These are phyloP conservation scores for Drosophila burlai DNA, from an alignment of 1,140 invertebrate species.

Conservation along the genomic window DNA sequence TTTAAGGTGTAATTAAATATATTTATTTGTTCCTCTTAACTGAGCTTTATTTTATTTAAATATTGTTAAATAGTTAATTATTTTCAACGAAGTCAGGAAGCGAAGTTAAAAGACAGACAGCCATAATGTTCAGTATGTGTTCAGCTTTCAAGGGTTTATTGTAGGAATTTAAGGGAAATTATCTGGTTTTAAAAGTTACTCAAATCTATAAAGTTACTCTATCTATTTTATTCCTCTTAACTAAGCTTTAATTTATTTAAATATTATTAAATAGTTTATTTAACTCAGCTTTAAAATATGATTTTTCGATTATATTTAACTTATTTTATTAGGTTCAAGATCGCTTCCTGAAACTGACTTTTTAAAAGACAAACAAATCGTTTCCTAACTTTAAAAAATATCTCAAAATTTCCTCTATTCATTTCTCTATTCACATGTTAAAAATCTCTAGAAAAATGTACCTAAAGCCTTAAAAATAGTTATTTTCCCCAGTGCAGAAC, in stretches of 20 bases:
- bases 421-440: too few relatives aligned
- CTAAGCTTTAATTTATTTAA: neutral
- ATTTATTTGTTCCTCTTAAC: too few relatives aligned
- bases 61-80: too few relatives aligned
- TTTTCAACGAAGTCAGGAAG: neutral
- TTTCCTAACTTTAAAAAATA: neutral
- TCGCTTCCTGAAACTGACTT: neutral
- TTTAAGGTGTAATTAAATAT: neutral
- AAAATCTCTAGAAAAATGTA: neutral
- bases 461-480: neutral
- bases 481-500: neutral
- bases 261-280: too few relatives aligned
- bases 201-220: neutral
- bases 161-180: neutral
- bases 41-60: too few relatives aligned
- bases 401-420: neutral
- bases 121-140: neutral
- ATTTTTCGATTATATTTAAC: neutral
- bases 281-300: too few relatives aligned
- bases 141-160: neutral
- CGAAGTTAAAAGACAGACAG: neutral
- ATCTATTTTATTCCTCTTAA: too few relatives aligned
- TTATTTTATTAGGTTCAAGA: too few relatives aligned
- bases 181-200: too few relatives aligned
- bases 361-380: neutral